phyloP scores from a whole-genome alignment of 2,113 vertebrate genomes.

The Grammomys surdaster region DNA sequence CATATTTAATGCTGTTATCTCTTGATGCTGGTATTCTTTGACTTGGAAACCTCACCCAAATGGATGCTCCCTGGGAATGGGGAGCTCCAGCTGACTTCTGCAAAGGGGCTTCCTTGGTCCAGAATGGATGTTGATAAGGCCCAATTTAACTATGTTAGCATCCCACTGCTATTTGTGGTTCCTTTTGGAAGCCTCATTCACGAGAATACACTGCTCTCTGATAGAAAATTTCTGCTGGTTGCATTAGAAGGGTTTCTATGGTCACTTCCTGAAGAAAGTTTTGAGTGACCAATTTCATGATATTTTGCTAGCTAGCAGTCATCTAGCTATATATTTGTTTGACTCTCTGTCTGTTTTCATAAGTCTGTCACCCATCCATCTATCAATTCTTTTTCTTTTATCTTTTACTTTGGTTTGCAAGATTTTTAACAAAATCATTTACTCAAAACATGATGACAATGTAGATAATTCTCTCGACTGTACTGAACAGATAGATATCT shows the following conservation, averaged over 20 bases:
- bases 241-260: not conserved
- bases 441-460: not conserved
- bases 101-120: not conserved
- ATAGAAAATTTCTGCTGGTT: not conserved
- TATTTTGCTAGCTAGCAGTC: not conserved
- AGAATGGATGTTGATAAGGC: not conserved
- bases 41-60: not conserved
- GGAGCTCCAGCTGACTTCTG: not conserved
- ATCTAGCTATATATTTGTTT: not conserved
- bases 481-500: not conserved
- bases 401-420: not conserved
- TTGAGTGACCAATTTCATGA: not conserved
- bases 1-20: not conserved
- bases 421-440: not conserved
- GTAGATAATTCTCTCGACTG: not conserved
- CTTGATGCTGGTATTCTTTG: not conserved
- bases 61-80: not conserved
- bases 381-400: not conserved
- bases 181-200: not conserved
- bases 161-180: not conserved
- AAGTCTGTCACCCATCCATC: not conserved
- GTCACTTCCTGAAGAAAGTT: not conserved
- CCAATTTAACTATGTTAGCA: not conserved
- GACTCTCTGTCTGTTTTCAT: not conserved
- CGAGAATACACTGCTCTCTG: not conserved